Base-by-base conservation (phyloP, 2,888 invertebrate genomes). In the Ormia ochracea region DNA sequence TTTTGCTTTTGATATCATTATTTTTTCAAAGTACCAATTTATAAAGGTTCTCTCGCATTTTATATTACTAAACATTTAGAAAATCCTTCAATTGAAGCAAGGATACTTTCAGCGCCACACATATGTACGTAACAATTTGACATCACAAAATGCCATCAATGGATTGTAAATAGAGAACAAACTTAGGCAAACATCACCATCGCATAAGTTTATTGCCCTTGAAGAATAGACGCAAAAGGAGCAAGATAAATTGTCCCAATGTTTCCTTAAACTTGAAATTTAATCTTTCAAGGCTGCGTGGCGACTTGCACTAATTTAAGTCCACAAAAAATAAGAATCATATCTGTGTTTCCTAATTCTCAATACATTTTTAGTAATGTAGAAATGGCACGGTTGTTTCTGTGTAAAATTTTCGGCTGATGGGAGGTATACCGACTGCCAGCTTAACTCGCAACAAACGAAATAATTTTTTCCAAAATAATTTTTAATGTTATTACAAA, bases 181-280 rank as follows among this genome's bases (percentile, higher is more conserved):
- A 28, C 19, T n/a, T 31, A 56, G 26, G 28, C 4, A 28, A 48
- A 61, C 1, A 41, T 23, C 17, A 14, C 3, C n/a, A 56, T 17
- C n/a, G 52, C 28, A 21, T 59, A 19, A 10, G 45, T 58, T 59
- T 59, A 52, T 59, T 59, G 26, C 12, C 17, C 36, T 54, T 45
- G 33, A 43, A 59, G n/a, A 45, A 17, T 36, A 19, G 10, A 17
- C n/a, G 54, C 12, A 58, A 23, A 50, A 56, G 12, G 17, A 26
- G 28, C 4, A 36, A 56, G 58, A 68, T 26, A 68, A 59, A 19
- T 28, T n/a, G 45, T 69, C 45, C 48, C 68, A 76, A 76, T 45
- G 61, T 61, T 38, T 36, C 28, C 33, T 52, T 28, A 28, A 59
- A 59, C 19, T 33, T 61, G 31, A 61, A 41, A 52, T 59, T 68